Conservation (phyloP, 2,113 vertebrate genomes). For the Lepus europaeus region DNA sequence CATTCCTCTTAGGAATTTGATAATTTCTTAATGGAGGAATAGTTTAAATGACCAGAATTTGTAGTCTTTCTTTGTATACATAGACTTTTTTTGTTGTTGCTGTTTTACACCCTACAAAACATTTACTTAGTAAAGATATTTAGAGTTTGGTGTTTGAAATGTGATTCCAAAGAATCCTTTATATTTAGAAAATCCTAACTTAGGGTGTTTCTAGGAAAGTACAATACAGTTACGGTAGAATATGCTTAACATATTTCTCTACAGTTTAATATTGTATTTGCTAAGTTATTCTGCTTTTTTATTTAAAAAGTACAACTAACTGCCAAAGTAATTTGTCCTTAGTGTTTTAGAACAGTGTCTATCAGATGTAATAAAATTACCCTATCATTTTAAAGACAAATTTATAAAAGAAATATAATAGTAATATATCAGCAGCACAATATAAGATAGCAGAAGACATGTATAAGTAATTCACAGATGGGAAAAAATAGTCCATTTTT, state of each 20-base stretch:
- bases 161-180: constrained; percentile 22
- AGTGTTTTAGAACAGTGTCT: constrained; percentile 34
- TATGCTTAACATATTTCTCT: constrained; percentile 54
- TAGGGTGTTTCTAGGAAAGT: constrained; percentile 56
- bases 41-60: constrained; percentile 56
- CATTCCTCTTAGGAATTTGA: constrained; percentile 47
- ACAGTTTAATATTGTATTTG: constrained; percentile 31
- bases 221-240: background rate
- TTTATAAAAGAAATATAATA: constrained; percentile 53
- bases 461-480: constrained; percentile 23
- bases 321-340: constrained; percentile 50
- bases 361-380: constrained; percentile 48
- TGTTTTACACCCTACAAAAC: constrained; percentile 42
- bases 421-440: constrained; percentile 39
- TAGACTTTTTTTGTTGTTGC: constrained; percentile 17
- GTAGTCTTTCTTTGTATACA: background rate
- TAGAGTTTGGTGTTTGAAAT: constrained; percentile 58
- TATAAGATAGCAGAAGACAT: background rate
- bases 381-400: constrained; percentile 45
- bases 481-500: background rate
- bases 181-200: constrained; percentile 59
- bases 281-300: constrained; percentile 49
- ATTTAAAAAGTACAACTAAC: constrained; percentile 53
- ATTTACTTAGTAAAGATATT: constrained; percentile 53
- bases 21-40: constrained; percentile 62